Base-by-base conservation (phyloP, 2,888 invertebrate genomes). In the Amphiduros pacificus region DNA sequence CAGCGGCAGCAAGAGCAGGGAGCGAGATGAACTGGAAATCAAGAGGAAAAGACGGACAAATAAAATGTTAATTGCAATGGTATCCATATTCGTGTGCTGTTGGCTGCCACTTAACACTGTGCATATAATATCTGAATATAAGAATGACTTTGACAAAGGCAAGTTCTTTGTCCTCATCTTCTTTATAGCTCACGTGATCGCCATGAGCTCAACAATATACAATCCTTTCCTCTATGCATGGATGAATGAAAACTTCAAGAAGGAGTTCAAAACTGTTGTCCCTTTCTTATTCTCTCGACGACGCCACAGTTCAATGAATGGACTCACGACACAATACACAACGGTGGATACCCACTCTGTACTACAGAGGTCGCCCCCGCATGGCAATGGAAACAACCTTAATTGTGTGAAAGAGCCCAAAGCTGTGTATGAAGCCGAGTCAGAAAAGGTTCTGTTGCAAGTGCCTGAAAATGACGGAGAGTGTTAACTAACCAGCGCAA, bases 61-160 rank as follows among this genome's bases (percentile, higher is more conserved):
- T 82, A 89, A 93, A 70, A 99, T 98, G 98, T 85, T 99, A 63
- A 94, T 98, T 64, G 91, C 94, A 1, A 99, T 99, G 98, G 98
- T 87, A 11, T 89, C 90, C 14, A 93, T 98, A 58, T 99, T 99
- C 79, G 93, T 94, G 0, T 85, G 93, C n/a, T 97, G 95, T 32
- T 99, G 98, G 71, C 85, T 83, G 68, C 82, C 83, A 4, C 71
- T 98, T 62, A 98, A 98, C 80, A 84, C 91, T 56, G 89, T 94
- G 71, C 96, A 96, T 79, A 87, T 96, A 97, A 87, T 17, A 89
- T 69, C 61, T 64, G 69, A 71, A 40, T 74, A 72, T 64, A 57
- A 68, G 26, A 61, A 61, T 32, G 52, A 27, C 22, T 64, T 75
- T n/a, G 89, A 88, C 62, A 86, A 89, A 66, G 90, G 92, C 88